Evolutionary conservation across 2,888 invertebrate species (phyloP), one percentile per base, ranked within the genome.

Genomic region (Luperina nickerlii): DNA sequence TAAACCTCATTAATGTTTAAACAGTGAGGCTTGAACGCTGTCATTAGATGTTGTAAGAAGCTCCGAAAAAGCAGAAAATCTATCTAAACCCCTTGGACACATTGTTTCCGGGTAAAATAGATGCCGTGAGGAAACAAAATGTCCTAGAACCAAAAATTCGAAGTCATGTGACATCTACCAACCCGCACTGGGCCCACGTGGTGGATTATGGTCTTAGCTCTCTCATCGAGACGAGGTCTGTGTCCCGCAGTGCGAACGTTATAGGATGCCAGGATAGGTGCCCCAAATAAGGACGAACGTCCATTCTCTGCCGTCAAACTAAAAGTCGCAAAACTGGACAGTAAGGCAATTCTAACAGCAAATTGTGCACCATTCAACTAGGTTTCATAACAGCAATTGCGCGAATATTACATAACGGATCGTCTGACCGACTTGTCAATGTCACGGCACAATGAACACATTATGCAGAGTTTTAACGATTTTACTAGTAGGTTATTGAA

Each of bases 391-490:
- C 63, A 74, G 1, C 60, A 81, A 75, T 79, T 85, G 83, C 78
- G 70, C 74, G 69, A 54, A 42, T 66, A 57, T 89, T 85, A 81
- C 71, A 24, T 83, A 81, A 87, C 76, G 38, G 75, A 45, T 73
- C 62, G 72, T 48, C 48, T 85, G 82, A 79, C 85, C 89, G 83
- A 81, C 68, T 85, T 73, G 69, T 82, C 86, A 84, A 84, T 88
- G 81, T 85, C 88, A 88, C 83, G 85, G 82, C 72, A 79, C 85
- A 81, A 74, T 87, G 84, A 82, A 65, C 84, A 75, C 38, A 45
- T 15, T 70, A 66, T 63, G 45, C 60, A n/a, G 15, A 2, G 6
- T 63, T 75, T 75, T 80, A 65, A 74, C 38, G 66, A 80, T 65
- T 81, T 83, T 69, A 27, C 15, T 3, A 42, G 60, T n/a, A n/a